A percentile compares a stretch with the other conserved stretches of the same genome.
phyloP scores from a whole-genome alignment of 1,140 invertebrate species.

The Trissolcus basalis region DNA sequence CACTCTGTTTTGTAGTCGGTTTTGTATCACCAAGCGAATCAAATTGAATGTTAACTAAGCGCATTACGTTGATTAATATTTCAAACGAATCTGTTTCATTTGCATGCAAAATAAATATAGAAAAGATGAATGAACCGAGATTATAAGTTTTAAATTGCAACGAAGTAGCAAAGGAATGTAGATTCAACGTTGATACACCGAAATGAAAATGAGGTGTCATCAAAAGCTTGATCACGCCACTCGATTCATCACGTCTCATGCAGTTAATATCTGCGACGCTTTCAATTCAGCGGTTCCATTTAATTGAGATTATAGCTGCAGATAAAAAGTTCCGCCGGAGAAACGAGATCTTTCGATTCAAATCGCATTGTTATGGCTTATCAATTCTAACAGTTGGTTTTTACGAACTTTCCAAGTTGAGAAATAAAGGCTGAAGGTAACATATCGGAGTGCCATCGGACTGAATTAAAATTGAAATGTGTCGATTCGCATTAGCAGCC shows the following conservation, averaged over 20 bases:
- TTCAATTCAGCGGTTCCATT: slow-evolving; percentile 17
- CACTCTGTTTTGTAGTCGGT: too few species aligned
- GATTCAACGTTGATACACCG: slow-evolving; percentile 17
- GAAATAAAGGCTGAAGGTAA: too few species aligned
- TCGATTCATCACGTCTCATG: slow-evolving; percentile 25
- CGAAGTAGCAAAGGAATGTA: slow-evolving; percentile 2
- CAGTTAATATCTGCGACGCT: slow-evolving; percentile 25
- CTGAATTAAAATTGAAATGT: too few species aligned
- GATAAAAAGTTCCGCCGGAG: neutral
- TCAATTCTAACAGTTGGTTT: too few species aligned
- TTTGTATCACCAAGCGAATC: neutral
- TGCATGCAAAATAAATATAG: slow-evolving; percentile 7
- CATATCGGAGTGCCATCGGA: too few species aligned
- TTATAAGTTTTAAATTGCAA: slow-evolving; percentile 5
- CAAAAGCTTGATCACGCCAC: slow-evolving; percentile 20
- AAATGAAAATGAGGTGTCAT: slow-evolving; percentile 23
- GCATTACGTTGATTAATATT: slow-evolving; percentile 1
- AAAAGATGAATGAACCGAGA: slow-evolving; percentile 9
- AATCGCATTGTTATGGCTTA: neutral
- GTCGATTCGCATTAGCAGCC: too few species aligned
- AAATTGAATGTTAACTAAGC: neutral
- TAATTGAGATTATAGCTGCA: slow-evolving; percentile 14
- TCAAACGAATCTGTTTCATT: neutral
- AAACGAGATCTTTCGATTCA: neutral
- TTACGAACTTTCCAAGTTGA: too few species aligned